These are phyloP conservation scores for Silvanus unidentatus DNA, from an alignment of 2,888 invertebrate genomes.

Conservation along the genomic window DNA sequence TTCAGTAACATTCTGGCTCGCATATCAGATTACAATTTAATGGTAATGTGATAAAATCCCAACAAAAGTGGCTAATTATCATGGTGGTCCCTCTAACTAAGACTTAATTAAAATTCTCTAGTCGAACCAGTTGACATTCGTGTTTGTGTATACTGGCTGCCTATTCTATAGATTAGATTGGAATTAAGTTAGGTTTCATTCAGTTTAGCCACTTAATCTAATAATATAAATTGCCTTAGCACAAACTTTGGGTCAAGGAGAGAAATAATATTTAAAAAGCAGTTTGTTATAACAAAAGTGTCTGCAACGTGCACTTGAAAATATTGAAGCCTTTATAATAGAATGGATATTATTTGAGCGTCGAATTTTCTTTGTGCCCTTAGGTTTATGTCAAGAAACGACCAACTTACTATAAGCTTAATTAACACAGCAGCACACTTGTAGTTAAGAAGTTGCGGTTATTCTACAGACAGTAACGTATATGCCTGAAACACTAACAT, in stretches of 20 bases:
- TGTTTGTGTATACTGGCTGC: constrained; percentile 11
- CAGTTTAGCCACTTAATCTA: constrained; percentile 27
- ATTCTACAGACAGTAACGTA: constrained; percentile 23
- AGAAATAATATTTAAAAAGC: not conserved
- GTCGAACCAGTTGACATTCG: constrained; percentile 3
- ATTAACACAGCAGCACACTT: constrained; percentile 26
- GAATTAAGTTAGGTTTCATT: constrained; percentile 28
- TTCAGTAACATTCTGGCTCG: too few species aligned
- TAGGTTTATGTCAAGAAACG: too few species aligned
- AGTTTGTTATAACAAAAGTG: too few species aligned
- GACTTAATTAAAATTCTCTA: constrained; percentile 5
- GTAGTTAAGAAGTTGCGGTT: constrained; percentile 22
- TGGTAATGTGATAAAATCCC: too few species aligned
- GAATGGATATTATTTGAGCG: too few species aligned
- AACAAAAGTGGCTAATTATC: too few species aligned
- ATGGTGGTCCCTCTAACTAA: too few species aligned
- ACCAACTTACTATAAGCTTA: constrained; percentile 20
- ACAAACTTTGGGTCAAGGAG: constrained; percentile 3
- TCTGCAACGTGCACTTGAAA: too few species aligned
- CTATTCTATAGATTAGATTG: constrained; percentile 29
- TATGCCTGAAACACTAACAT: constrained; percentile 13
- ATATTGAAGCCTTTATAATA: too few species aligned
- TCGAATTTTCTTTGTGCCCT: too few species aligned
- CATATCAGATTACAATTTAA: too few species aligned
- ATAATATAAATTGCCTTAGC: constrained; percentile 22